These are phyloP conservation scores for Colossoma macropomum DNA, from an alignment of 2,113 vertebrate genomes.

Conservation along the genomic window DNA sequence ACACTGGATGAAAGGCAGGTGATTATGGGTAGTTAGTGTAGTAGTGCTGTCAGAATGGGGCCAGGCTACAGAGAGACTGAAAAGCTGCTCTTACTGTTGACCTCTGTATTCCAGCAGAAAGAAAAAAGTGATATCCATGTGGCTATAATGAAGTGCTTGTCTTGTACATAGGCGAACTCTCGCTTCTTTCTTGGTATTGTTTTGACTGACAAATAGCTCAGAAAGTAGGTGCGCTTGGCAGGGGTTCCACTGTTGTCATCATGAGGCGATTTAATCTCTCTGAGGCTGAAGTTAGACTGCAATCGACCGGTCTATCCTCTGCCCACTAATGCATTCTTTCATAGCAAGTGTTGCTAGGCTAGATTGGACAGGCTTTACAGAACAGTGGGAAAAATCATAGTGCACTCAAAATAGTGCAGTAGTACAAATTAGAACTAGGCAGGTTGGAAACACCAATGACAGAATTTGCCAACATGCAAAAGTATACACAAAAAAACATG, in stretches of 20 bases:
- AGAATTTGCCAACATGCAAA: too few relatives aligned
- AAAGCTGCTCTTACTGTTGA: slow-evolving; percentile 13
- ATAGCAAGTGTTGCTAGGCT: background rate
- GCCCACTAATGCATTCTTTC: background rate
- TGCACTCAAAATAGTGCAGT: too few relatives aligned
- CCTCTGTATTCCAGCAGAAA: background rate
- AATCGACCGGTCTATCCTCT: background rate
- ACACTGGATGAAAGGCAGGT: background rate
- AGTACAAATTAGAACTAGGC: too few relatives aligned
- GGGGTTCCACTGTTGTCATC: background rate
- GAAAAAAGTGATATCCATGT: background rate
- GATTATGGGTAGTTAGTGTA: slow-evolving; percentile 5
- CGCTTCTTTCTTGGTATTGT: background rate
- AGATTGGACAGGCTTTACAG: background rate
- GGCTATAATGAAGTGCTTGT: background rate
- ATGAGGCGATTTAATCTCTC: background rate
- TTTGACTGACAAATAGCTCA: background rate
- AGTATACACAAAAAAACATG: too few relatives aligned
- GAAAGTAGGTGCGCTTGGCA: background rate
- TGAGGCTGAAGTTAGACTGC: background rate
- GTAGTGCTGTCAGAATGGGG: slow-evolving; percentile 6
- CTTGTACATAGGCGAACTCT: background rate
- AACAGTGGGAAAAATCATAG: background rate
- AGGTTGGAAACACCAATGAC: too few relatives aligned
- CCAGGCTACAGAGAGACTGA: slow-evolving; percentile 3